Conservation (phyloP, 2,113 vertebrate genomes). For the Lophochroa leadbeateri region DNA sequence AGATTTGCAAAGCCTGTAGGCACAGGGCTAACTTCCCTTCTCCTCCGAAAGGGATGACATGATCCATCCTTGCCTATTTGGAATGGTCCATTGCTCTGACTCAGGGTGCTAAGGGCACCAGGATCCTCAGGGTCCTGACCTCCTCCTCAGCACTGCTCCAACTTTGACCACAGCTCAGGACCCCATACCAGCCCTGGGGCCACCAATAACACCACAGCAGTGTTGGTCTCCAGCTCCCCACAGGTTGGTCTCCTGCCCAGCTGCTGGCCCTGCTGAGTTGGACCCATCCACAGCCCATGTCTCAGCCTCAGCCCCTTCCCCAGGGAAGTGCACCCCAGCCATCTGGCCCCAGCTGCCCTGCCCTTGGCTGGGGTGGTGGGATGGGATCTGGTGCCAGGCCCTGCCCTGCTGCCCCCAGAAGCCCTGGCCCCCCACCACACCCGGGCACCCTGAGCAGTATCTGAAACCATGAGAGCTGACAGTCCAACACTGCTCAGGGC, state of each 20-base stretch:
- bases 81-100: neutral
- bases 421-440: fast-evolving
- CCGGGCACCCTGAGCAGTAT: too few species aligned
- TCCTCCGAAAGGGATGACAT: neutral
- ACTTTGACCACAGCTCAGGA: fast-evolving
- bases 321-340: neutral
- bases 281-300: fast-evolving
- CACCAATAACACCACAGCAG: fast-evolving
- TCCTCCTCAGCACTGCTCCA: fast-evolving
- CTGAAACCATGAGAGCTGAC: neutral
- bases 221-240: neutral
- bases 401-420: neutral
- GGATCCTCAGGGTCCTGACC: fast-evolving
- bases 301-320: neutral
- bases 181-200: too few species aligned
- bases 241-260: neutral
- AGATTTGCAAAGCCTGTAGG: neutral
- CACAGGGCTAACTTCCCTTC: neutral
- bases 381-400: too few species aligned
- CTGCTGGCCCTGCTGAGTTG: fast-evolving
- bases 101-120: neutral
- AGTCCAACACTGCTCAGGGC: too few species aligned
- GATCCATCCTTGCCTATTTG: neutral
- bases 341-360: neutral
- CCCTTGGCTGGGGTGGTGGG: neutral